Conservation (phyloP, 1,140 invertebrate species). For the Drosophila melanica region DNA sequence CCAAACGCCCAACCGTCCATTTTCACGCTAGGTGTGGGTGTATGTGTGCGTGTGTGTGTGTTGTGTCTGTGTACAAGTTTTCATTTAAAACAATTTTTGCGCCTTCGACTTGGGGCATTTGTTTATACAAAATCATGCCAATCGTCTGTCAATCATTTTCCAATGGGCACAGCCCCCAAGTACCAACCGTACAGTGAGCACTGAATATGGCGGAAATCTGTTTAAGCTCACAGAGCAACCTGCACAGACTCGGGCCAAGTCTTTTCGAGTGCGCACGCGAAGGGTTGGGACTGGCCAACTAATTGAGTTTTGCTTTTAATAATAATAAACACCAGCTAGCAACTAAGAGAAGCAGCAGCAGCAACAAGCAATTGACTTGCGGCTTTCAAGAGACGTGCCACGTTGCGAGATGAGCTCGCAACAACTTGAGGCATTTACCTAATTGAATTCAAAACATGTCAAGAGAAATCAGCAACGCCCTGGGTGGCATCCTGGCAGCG, state of each 20-base stretch:
- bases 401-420: slow-evolving; percentile 28
- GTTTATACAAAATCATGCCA: slow-evolving; percentile 82
- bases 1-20: slow-evolving; percentile 63
- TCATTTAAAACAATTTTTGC: slow-evolving; percentile 54
- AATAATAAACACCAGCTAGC: slow-evolving; percentile 71
- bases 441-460: slow-evolving; percentile 82
- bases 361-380: slow-evolving; percentile 33
- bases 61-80: slow-evolving; percentile 39
- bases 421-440: slow-evolving; percentile 52
- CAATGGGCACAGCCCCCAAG: slow-evolving; percentile 53
- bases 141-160: slow-evolving; percentile 83
- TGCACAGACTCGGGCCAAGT: neutral
- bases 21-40: slow-evolving; percentile 44
- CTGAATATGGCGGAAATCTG: slow-evolving; percentile 78
- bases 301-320: slow-evolving; percentile 75
- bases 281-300: slow-evolving; percentile 46
- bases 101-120: slow-evolving; percentile 53
- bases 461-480: slow-evolving; percentile 68
- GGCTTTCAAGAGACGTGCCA: slow-evolving; percentile 29
- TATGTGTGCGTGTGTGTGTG: slow-evolving; percentile 31
- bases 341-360: neutral
- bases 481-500: slow-evolving; percentile 58
- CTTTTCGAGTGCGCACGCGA: neutral
- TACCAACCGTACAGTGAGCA: slow-evolving; percentile 1
- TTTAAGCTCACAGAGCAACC: slow-evolving; percentile 67